Conservation (phyloP, 2,797 vertebrate species). For the Dicrostonyx torquatus region DNA sequence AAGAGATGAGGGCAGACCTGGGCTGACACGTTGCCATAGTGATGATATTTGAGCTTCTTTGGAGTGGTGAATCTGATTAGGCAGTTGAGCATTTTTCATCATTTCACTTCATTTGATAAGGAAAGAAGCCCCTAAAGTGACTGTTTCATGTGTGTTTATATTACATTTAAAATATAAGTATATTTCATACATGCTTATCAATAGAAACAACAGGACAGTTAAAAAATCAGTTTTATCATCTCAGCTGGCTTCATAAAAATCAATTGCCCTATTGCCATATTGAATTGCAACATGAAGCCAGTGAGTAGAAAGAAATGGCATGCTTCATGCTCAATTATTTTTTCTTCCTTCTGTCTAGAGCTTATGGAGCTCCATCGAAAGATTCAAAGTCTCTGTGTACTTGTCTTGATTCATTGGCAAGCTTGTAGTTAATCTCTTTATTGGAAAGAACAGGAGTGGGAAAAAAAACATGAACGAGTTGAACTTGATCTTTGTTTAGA, state of each 20-base stretch:
- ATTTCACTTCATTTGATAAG: conserved; percentile 57
- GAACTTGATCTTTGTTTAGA: conserved; percentile 18
- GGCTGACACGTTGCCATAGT: conserved; percentile 73
- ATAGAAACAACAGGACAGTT: conserved; percentile 30
- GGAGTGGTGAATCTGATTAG: conserved; percentile 71
- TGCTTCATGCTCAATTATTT: conserved; percentile 59
- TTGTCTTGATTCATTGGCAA: conserved; percentile 21
- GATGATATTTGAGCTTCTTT: conserved; percentile 78
- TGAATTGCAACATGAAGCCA: conserved; percentile 56
- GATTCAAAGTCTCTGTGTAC: conserved; percentile 41
- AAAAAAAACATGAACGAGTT: conserved; percentile 38
- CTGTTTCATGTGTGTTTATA: conserved; percentile 24
- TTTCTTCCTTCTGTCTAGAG: conserved; percentile 50
- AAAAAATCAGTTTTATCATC: conserved; percentile 20
- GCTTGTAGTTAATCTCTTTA: conserved; percentile 30
- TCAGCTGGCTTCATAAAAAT: conserved; percentile 58
- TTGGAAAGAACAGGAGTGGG: conserved; percentile 46
- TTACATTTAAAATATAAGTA: conserved; percentile 56
- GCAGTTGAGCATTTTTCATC: conserved; percentile 52
- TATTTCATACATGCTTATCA: conserved; percentile 38
- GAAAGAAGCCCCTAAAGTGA: conserved; percentile 32
- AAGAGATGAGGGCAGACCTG: conserved; percentile 48
- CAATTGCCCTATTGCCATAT: neutral
- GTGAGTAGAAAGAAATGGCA: conserved; percentile 18
- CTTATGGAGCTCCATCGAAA: neutral